Conservation (phyloP, 1,140 invertebrate genomes). For the Elysia chlorotica region DNA sequence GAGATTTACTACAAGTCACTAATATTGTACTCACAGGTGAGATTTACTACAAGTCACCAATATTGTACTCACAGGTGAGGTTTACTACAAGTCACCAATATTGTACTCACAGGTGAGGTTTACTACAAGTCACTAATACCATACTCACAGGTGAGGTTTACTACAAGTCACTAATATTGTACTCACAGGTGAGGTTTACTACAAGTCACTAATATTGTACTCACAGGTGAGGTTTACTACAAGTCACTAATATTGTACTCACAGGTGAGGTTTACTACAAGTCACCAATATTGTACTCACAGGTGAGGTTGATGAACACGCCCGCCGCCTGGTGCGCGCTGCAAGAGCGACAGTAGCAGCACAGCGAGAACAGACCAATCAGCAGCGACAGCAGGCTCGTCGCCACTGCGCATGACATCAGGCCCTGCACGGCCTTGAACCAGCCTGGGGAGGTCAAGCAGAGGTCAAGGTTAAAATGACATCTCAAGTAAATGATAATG, state of each 20-base stretch:
- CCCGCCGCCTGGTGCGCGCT: constrained; percentile 51
- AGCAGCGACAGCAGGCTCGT: constrained; percentile 46
- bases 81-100: too few relatives aligned
- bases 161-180: background rate
- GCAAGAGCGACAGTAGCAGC: constrained; percentile 50
- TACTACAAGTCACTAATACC: background rate
- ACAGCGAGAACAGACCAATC: constrained; percentile 53
- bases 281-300: constrained; percentile 36
- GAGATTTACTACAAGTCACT: too few relatives aligned
- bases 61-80: too few relatives aligned
- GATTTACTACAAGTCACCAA: too few relatives aligned
- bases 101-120: background rate
- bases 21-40: too few relatives aligned
- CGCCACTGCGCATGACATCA: constrained; percentile 52
- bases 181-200: background rate
- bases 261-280: background rate
- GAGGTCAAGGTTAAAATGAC: background rate
- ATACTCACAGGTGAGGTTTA: background rate
- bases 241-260: background rate
- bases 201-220: background rate
- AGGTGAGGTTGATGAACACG: constrained; percentile 52
- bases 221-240: background rate
- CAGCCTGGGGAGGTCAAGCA: constrained; percentile 36
- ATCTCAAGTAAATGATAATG: background rate
- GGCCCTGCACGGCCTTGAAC: constrained; percentile 56